phyloP scores from a whole-genome alignment of 2,888 invertebrate genomes.

The Chymomyza caudatula region DNA sequence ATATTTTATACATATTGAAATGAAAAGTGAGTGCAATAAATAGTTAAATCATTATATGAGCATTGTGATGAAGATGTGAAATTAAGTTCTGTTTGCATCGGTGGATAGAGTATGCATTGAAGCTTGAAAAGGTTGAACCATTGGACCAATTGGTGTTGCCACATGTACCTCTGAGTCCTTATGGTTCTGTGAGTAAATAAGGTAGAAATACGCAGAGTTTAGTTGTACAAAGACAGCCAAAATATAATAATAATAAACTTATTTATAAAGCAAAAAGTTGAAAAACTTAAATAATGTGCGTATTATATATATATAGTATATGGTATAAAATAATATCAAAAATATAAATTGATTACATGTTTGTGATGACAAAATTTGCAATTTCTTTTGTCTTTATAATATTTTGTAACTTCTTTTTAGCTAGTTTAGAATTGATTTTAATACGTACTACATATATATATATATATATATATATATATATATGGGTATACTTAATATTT shows the following conservation, averaged over 20 bases:
- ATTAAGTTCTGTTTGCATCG: neutral
- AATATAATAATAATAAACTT: neutral
- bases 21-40: slow-evolving; percentile 6
- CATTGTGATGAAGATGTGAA: neutral
- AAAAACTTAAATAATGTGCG: neutral
- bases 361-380: neutral
- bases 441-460: neutral
- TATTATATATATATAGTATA: slow-evolving; percentile 7
- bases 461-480: neutral
- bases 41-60: neutral
- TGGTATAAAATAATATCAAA: neutral
- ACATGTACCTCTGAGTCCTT: neutral
- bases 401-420: slow-evolving; percentile 20
- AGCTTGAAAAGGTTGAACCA: neutral
- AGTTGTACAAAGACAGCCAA: neutral
- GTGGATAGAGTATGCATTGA: slow-evolving; percentile 5
- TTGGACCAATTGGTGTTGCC: neutral
- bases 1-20: neutral
- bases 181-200: neutral
- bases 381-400: too few species aligned
- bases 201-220: neutral
- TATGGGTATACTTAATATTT: neutral
- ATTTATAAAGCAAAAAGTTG: neutral
- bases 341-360: slow-evolving; percentile 3
- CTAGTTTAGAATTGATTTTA: neutral